Conservation (phyloP, 1,140 invertebrate genomes). For the Neotoxoptera formosana region DNA sequence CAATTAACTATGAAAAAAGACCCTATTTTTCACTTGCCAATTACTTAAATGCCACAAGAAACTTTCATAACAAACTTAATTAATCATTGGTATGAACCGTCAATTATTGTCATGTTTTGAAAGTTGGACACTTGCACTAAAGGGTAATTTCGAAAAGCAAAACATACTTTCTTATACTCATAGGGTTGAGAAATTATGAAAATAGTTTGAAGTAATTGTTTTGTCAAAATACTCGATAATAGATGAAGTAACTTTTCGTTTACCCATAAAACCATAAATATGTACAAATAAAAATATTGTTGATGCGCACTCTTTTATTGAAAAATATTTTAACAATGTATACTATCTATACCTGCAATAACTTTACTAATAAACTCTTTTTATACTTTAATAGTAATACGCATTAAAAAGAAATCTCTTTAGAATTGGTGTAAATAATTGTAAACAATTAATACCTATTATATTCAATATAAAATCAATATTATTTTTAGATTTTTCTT, state of each 20-base stretch:
- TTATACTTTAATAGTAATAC: too few relatives aligned
- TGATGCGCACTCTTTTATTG: background rate
- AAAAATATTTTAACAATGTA: background rate
- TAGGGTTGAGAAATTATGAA: background rate
- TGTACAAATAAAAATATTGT: background rate
- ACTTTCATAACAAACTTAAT: slow-evolving; percentile 19
- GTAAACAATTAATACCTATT: too few relatives aligned
- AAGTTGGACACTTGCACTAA: background rate
- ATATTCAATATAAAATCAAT: too few relatives aligned
- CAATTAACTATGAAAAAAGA: background rate
- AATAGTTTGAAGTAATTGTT: background rate
- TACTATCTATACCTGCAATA: background rate
- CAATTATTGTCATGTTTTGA: slow-evolving; percentile 17
- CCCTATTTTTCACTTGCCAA: background rate
- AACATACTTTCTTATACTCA: background rate
- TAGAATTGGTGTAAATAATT: too few relatives aligned
- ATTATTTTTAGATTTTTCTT: too few relatives aligned
- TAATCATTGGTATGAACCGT: slow-evolving; percentile 14
- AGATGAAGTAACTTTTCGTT: background rate
- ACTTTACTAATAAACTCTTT: too few relatives aligned
- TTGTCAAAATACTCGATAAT: background rate
- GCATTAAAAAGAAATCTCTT: too few relatives aligned
- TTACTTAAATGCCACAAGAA: background rate
- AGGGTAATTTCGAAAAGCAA: background rate
- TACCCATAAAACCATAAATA: background rate